Base-by-base conservation (phyloP, 2,113 vertebrate species). In the Nannospalax galili region DNA sequence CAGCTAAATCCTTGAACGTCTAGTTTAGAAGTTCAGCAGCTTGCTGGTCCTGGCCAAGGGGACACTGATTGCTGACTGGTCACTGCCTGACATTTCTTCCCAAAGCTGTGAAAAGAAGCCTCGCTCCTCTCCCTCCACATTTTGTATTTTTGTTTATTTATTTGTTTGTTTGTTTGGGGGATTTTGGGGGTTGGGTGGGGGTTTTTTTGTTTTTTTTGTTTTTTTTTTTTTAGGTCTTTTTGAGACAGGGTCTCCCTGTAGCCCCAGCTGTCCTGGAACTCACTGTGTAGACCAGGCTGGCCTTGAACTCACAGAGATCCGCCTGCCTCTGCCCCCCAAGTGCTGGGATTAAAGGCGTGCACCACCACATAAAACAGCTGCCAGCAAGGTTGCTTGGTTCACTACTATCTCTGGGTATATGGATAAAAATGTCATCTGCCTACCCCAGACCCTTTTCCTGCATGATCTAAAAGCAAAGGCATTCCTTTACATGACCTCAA, bases 1-100 rank as follows among this genome's bases (percentile, higher is more conserved):
- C 87, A n/a, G 32, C 86, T 77, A 88, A 97, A 84, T 78, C 91
- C 79, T 94, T 90, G n/a, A 87, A 80, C 94, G 86, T 94, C 90
- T 93, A 45, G 17, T 86, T 88, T 93, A 95, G 65, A 94, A 80
- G 28, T 92, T 93, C 37, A 95, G 74, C 65, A 77, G 22, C 60
- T 90, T 94, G 19, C 75, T 87, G 20, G 56, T 40, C 42, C 52
- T 72, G 45, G 72, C 10, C 64, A 94, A 84, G 84, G 35, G 19
- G 48, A 70, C 82, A 32, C 16, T 32, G 22, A 84, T 84, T 40
- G 78, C 69, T 52, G 48, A 52, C 69, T 84, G 48, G 19, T 40
- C 62, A 67, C 45, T 90, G 22, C n/a, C 87, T 91, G 86, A 86
- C n/a, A 80, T 94, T 37, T 32, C 22, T 35, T 15, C 17, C 32